Conservation (phyloP, 2,888 invertebrate genomes). For the Lepidochitona cinerea region DNA sequence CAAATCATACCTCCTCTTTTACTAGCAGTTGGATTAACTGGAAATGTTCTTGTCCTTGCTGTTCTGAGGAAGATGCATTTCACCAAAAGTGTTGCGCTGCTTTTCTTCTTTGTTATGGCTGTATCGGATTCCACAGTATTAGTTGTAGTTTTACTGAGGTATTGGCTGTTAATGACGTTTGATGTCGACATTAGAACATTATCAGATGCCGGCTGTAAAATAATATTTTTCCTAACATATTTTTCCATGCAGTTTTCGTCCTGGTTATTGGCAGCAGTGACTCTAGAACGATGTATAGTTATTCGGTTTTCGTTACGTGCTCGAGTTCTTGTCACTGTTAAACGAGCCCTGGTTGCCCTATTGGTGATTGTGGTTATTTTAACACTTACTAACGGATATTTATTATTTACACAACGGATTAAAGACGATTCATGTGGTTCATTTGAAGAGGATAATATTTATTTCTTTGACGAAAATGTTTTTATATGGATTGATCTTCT, state of each 20-base stretch:
- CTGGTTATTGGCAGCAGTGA: conserved; percentile 42
- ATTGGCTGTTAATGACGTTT: conserved; percentile 32
- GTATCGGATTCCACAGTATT: conserved; percentile 38
- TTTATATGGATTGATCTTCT: conserved; percentile 42
- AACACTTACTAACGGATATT: conserved; percentile 22
- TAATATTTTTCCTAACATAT: conserved; percentile 42
- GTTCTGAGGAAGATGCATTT: conserved; percentile 32
- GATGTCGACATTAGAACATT: conserved; percentile 30
- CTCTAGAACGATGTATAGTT: conserved; percentile 36
- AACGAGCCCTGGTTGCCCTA: conserved; percentile 19
- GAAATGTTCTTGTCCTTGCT: conserved; percentile 37
- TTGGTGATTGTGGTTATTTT: conserved; percentile 20
- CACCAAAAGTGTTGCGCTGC: conserved; percentile 34
- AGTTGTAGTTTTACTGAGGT: conserved; percentile 31
- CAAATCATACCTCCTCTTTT: conserved; percentile 35
- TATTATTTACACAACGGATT: conserved; percentile 45
- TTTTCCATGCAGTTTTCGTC: conserved; percentile 44
- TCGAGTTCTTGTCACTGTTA: conserved; percentile 23
- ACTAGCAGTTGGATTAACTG: conserved; percentile 33
- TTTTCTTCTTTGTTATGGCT: conserved; percentile 35
- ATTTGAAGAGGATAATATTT: conserved; percentile 18
- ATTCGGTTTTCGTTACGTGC: conserved; percentile 18
- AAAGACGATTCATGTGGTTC: conserved; percentile 35
- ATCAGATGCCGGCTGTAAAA: conserved; percentile 36
- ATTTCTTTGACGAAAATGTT: conserved; percentile 38